Conservation (phyloP, 92 coral and sea anemone genomes). For the Plumapathes pennacea region DNA sequence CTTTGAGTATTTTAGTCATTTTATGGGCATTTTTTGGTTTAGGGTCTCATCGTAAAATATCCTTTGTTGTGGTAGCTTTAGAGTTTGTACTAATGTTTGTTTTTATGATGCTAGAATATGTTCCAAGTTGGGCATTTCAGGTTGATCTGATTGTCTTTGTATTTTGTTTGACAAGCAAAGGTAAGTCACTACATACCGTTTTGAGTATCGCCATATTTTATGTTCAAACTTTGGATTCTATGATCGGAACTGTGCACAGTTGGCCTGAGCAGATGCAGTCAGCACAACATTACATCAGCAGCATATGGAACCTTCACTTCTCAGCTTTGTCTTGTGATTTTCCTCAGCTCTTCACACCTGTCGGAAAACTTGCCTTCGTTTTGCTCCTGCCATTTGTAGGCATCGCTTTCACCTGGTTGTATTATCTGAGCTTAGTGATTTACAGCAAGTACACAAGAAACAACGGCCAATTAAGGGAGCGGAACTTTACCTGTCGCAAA, state of each 20-base stretch:
- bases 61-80: conserved; percentile 39
- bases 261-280: conserved; percentile 57
- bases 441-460: conserved; percentile 16
- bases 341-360: conserved; percentile 53
- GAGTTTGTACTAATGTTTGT: conserved; percentile 42
- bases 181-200: conserved; percentile 32
- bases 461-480: conserved; percentile 5
- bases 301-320: conserved; percentile 58
- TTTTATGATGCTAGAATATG: conserved; percentile 41
- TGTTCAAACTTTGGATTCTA: conserved; percentile 67
- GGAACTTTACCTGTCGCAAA: conserved; percentile 45
- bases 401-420: conserved; percentile 24
- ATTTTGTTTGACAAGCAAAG: conserved; percentile 43
- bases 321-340: conserved; percentile 62
- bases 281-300: conserved; percentile 69
- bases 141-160: conserved; percentile 43
- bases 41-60: conserved; percentile 13
- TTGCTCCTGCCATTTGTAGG: conserved; percentile 54
- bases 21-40: conserved; percentile 42
- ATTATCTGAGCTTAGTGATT: conserved; percentile 10
- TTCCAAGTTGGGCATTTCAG: conserved; percentile 58
- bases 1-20: conserved; percentile 33
- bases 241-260: conserved; percentile 57
- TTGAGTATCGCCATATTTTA: conserved; percentile 63
- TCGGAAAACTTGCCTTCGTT: conserved; percentile 45